Percentiles rank a stretch among this genome's conserved stretches.
These are phyloP conservation scores for Tribolium freemani DNA, from an alignment of 2,888 invertebrate species.

Conservation along the genomic window DNA sequence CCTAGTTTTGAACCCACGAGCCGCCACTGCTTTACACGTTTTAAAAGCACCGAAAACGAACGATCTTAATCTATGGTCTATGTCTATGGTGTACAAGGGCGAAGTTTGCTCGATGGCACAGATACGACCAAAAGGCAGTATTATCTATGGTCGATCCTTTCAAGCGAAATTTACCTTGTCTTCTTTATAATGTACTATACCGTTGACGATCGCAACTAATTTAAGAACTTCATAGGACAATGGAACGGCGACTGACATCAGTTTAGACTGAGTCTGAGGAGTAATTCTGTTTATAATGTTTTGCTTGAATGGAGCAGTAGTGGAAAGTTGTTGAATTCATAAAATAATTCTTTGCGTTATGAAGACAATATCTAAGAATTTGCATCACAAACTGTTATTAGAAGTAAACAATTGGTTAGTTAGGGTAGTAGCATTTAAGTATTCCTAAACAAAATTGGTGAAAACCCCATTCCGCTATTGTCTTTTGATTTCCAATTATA, in stretches of 20 bases:
- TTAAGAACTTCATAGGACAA: constrained; percentile 29
- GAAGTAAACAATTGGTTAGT: too few relatives aligned
- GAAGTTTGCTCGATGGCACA: constrained; percentile 14
- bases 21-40: constrained; percentile 37
- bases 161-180: constrained; percentile 27
- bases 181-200: constrained; percentile 27
- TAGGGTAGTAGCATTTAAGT: too few relatives aligned
- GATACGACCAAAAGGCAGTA: constrained; percentile 20
- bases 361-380: too few relatives aligned
- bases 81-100: neutral
- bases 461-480: too few relatives aligned
- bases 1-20: too few relatives aligned
- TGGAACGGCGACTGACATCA: constrained; percentile 10
- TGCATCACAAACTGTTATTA: too few relatives aligned
- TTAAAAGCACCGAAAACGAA: constrained; percentile 17
- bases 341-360: neutral
- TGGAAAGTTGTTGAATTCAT: constrained; percentile 14
- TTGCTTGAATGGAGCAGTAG: constrained; percentile 9
- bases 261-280: neutral
- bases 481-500: too few relatives aligned
- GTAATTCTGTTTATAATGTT: neutral
- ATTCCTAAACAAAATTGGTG: too few relatives aligned
- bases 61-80: neutral
- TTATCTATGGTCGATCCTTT: constrained; percentile 31
- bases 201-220: constrained; percentile 36